These are phyloP conservation scores for Coptodon bakossiorum DNA, from an alignment of 2,113 vertebrate genomes.

Conservation along the genomic window DNA sequence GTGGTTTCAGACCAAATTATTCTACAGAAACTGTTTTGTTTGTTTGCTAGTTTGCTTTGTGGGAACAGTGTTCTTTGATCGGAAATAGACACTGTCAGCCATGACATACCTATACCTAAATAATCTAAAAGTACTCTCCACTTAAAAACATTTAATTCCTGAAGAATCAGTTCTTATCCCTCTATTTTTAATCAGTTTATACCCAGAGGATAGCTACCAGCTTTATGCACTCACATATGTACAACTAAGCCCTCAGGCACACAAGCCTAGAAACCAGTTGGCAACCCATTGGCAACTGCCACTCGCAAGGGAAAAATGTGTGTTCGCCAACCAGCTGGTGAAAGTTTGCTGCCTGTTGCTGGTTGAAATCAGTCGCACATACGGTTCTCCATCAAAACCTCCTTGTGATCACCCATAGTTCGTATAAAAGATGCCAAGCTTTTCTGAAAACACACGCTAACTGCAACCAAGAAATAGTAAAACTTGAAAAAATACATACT, in stretches of 20 bases:
- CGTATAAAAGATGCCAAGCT: neutral
- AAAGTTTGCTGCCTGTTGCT: neutral
- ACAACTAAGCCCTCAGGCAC: neutral
- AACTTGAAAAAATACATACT: neutral
- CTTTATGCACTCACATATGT: neutral
- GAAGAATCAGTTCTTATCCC: neutral
- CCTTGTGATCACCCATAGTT: neutral
- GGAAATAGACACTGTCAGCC: neutral
- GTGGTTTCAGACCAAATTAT: neutral
- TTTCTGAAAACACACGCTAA: neutral
- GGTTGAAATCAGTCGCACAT: neutral
- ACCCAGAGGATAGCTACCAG: neutral
- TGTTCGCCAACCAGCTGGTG: neutral
- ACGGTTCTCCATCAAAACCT: neutral
- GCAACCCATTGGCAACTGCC: neutral
- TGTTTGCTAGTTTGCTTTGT: neutral
- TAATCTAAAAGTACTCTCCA: neutral
- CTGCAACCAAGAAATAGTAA: neutral
- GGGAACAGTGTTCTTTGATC: neutral
- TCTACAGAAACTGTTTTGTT: neutral
- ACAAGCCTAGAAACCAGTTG: neutral
- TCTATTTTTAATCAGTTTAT: neutral
- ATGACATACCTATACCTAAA: neutral
- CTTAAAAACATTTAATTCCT: neutral
- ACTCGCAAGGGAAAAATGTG: neutral